Conservation (phyloP, 2,797 vertebrate genomes). For the Enteromius paludinosus region DNA sequence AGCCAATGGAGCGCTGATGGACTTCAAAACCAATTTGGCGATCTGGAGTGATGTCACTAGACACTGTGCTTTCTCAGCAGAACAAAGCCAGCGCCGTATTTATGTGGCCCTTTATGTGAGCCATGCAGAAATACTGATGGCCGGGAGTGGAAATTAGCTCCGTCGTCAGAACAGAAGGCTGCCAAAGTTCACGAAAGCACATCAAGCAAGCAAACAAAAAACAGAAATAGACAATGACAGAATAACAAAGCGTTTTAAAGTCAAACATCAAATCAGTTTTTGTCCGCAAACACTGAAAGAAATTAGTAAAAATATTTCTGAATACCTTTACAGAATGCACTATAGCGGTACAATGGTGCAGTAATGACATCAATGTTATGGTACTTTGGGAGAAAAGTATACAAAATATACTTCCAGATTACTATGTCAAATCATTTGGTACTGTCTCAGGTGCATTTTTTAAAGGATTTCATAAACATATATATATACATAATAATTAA, state of each 20-base stretch:
- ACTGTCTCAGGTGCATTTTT: background rate
- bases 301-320: constrained; percentile 47
- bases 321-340: constrained; percentile 60
- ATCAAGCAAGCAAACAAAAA: constrained; percentile 67
- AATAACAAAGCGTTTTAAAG: constrained; percentile 63
- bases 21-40: constrained; percentile 50
- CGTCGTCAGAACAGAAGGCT: constrained; percentile 70
- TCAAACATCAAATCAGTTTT: constrained; percentile 71
- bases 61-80: constrained; percentile 69
- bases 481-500: no score
- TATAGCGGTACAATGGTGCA: background rate
- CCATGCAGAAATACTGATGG: constrained; percentile 77
- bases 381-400: background rate
- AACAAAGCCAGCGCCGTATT: constrained; percentile 66
- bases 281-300: constrained; percentile 55
- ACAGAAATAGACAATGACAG: constrained; percentile 36
- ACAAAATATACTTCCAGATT: background rate
- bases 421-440: background rate
- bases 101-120: constrained; percentile 70
- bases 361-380: background rate
- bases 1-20: constrained; percentile 22
- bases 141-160: constrained; percentile 72
- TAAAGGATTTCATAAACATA: no score
- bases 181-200: constrained; percentile 64
- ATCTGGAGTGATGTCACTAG: constrained; percentile 59